Evolutionary conservation across 2,797 vertebrate genomes (phyloP), one percentile per base, ranked within the genome.

Genomic region (Cottoperca gobio): DNA sequence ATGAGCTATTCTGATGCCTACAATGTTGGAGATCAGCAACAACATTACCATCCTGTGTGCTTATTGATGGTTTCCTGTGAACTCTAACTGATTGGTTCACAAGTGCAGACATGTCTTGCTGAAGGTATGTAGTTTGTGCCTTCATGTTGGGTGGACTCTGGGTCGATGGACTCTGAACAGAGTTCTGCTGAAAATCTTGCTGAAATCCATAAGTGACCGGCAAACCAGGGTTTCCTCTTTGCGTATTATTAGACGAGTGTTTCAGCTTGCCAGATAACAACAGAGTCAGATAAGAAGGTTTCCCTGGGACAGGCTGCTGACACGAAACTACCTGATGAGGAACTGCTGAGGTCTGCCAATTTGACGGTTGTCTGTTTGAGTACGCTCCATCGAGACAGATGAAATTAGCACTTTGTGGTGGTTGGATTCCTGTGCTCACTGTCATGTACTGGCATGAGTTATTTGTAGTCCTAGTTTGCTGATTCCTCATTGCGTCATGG

Each of bases 241-340:
- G 81, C 1, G 3, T 2, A 37, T 50, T 48, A 17, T 3, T 0
- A 8, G 3, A 19, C 6, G 23, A 24, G 3, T 55, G 40, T 40
- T 66, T 70, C 2, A 2, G 0, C 14, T 24, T 23, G 4, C 10
- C 14, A 2, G 8, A 11, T 0, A 39, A 9, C 2, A 39, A 11
- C 2, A 10, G 0, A 1, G 1, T n/a, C 2, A 0, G 2, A 31
- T 23, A 6, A 23, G 28, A 4, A 28, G 6, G 8, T 0, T 14
- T 16, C 17, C 2, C 8, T 37, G 11, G 11, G 24, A 39, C 3
- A 43, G 26, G 21, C 17, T 58, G 64, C 14, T 62, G 60, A 58
- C 42, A 60, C 37, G 13, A 63, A 48, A 24, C 4, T 13, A 23
- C 13, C 53, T 60, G 78, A 57, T 61, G 40, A 66, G 48, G 19